Evolutionary conservation across 2,888 invertebrate species (phyloP), one percentile per base, ranked within the genome.

Genomic region (Melangyna quadrimaculata): DNA sequence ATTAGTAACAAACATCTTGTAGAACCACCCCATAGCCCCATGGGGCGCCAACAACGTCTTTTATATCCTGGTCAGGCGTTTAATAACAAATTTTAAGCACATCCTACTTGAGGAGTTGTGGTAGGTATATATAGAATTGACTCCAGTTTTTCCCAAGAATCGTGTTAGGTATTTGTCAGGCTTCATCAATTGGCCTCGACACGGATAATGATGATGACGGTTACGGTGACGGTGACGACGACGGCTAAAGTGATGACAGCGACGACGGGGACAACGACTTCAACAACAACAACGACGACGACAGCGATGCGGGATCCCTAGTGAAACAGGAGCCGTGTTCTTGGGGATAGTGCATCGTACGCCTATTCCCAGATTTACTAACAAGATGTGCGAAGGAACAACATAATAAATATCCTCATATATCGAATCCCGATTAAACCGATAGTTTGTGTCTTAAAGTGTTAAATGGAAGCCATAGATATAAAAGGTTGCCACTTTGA

Each of bases 91-190:
- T 55, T 48, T 71, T 22, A 45, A 59, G 19, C 57, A 57, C 57
- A 71, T 69, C 51, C 69, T 69, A 69, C 40, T 69, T 61, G 7
- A 53, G 29, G 19, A 51, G 37, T 43, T 29, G 14, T 40, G n/a
- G 40, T 1, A 1, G n/a, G n/a, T n/a, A n/a, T n/a, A 7, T 6
- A 48, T 48, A 51, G 8, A 22, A 48, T n/a, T 48, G 48, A 48
- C 32, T 61, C 72, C 77, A 87, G 82, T 88, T 87, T 87, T 87
- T 48, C 35, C 17, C 51, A 73, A 61, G 72, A 65, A 10, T n/a
- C 67, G 35, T 87, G 87, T 83, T 71, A 84, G 75, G 87, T 81
- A 88, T 87, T 88, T 86, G 88, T 88, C 88, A 88, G 88, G 87
- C 88, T 88, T 87, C 88, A 84, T 88, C 78, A 78, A 57, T 57